Evolutionary conservation across 92 coral and sea anemone genomes (phyloP), one percentile per base, ranked within the genome.

Genomic region (Palythoa grandiflora): DNA sequence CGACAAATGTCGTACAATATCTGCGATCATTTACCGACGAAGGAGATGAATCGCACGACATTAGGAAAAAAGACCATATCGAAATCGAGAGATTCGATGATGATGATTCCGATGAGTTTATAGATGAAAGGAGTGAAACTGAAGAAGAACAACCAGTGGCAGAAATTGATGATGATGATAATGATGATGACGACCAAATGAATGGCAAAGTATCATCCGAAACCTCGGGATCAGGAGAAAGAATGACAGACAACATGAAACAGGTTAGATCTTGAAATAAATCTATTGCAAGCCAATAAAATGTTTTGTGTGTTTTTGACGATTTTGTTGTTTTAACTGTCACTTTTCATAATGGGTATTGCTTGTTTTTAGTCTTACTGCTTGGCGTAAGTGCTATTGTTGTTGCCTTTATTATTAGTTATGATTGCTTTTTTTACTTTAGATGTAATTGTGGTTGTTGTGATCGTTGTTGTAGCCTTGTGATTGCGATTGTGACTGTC

Each of bases 31-130:
- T n/a, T 19, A 20, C 2, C 37, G n/a, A 66, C 47, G 40, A 17
- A 9, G 11, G 2, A 74, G 75, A 47, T 48, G 86, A 81, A 48
- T 2, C 63, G 11, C 47, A 48, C n/a, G 60, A 40, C 16, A 81
- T 81, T 11, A 13, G 28, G 50, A 81, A 9, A 20, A 81, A 48
- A 47, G 86, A 66, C 6, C 86, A 71, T 60, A 66, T 81, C 66
- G 75, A 81, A 48, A 19, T 16, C 38, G 75, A 81, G 12, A 66
- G 86, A 48, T 44, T 78, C 6, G 68, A 66, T 81, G 75, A 66
- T 14, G 60, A 19, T 19, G 75, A 38, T 6, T 21, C 14, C 12
- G 86, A 81, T 8, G 75, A 40, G 53, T 66, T 81, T 28, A 65
- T 66, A 6, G 75, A 50, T 20, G 86, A 81, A 48, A 47, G 20